These are phyloP conservation scores for Brenthis daphne DNA, from an alignment of 2,888 invertebrate genomes.

Conservation along the genomic window DNA sequence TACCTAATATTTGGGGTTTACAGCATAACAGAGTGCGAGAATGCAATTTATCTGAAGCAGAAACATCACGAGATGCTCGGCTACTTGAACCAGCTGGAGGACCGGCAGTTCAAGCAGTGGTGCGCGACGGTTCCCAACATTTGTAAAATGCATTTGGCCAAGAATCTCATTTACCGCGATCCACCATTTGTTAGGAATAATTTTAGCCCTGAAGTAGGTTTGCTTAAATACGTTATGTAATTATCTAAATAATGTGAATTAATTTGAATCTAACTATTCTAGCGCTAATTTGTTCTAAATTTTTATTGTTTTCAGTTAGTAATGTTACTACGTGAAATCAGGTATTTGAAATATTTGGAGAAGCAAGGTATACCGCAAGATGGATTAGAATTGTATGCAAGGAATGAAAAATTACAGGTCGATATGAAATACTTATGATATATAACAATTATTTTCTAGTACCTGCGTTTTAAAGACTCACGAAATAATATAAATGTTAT, in stretches of 20 bases:
- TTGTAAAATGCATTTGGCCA: conserved; percentile 83
- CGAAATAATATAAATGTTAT: not conserved
- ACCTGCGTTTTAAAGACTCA: not conserved
- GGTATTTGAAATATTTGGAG: conserved; percentile 87
- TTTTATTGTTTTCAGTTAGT: conserved; percentile 76
- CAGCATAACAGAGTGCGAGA: conserved; percentile 83
- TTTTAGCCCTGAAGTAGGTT: conserved; percentile 83
- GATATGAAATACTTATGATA: not conserved
- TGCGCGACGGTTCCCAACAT: conserved; percentile 83
- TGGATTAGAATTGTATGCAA: conserved; percentile 84
- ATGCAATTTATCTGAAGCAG: conserved; percentile 74
- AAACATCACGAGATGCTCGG: conserved; percentile 86
- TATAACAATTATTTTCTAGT: not conserved
- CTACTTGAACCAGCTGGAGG: conserved; percentile 84
- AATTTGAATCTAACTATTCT: not conserved
- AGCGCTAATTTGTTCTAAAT: not conserved
- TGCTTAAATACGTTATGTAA: not conserved
- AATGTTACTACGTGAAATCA: conserved; percentile 90
- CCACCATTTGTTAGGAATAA: conserved; percentile 84
- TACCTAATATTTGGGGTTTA: not conserved
- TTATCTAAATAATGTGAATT: not conserved
- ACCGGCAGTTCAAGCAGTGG: conserved; percentile 87
- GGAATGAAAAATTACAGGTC: conserved; percentile 87
- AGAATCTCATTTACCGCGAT: conserved; percentile 82
- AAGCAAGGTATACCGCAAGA: conserved; percentile 84